These are phyloP conservation scores for Falco berigora DNA, from an alignment of 2,797 vertebrate species.

Conservation along the genomic window DNA sequence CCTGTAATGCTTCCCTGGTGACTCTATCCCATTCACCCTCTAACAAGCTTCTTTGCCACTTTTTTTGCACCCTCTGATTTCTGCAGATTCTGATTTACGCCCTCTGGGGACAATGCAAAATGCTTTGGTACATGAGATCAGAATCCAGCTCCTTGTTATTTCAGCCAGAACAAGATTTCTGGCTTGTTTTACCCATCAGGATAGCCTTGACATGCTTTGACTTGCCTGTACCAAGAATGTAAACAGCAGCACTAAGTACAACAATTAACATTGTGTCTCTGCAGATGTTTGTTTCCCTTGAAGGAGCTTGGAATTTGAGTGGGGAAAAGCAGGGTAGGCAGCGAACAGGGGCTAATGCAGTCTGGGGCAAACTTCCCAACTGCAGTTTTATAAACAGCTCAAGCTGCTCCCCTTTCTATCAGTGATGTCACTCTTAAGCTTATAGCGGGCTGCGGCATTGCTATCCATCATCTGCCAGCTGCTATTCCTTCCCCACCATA, in stretches of 20 bases:
- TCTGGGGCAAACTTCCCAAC: neutral
- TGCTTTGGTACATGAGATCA: neutral
- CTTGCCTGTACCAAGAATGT: slow-evolving; percentile 55
- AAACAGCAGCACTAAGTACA: slow-evolving; percentile 63
- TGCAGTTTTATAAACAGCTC: slow-evolving; percentile 52
- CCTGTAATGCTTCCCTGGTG: slow-evolving; percentile 6
- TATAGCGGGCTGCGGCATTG: neutral
- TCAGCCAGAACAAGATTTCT: slow-evolving; percentile 20
- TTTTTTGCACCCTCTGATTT: slow-evolving; percentile 4
- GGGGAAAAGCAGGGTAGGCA: slow-evolving; percentile 11
- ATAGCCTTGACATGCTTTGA: slow-evolving; percentile 61
- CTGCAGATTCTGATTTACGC: neutral
- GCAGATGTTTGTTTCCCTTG: slow-evolving; percentile 66
- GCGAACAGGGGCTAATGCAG: neutral
- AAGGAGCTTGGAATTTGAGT: slow-evolving; percentile 53
- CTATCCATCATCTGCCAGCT: slow-evolving; percentile 56
- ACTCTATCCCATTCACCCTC: neutral
- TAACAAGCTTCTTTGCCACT: neutral
- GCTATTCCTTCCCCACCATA: slow-evolving; percentile 21
- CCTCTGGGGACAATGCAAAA: neutral
- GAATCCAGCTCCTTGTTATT: slow-evolving; percentile 12
- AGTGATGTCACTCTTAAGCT: slow-evolving; percentile 49
- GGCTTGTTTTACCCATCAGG: slow-evolving; percentile 50
- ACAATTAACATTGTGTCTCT: slow-evolving; percentile 60
- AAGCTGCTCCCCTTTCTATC: slow-evolving; percentile 48